Conservation (phyloP, 2,113 vertebrate genomes). For the Chinchilla lanigera region DNA sequence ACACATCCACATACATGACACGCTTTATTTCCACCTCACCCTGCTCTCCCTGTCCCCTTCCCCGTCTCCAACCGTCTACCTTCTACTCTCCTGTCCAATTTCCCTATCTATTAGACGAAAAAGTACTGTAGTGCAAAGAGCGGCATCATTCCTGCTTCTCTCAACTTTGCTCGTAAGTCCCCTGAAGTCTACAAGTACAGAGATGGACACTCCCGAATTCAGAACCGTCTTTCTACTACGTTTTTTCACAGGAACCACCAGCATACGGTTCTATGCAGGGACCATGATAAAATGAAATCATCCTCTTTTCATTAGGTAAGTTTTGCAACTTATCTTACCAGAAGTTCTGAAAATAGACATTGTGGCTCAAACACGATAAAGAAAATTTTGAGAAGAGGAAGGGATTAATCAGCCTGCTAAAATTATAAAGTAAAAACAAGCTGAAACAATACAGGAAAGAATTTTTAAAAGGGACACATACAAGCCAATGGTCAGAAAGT, state of each 20-base stretch:
- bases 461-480: neutral
- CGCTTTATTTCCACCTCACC: neutral
- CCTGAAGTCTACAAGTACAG: constrained; percentile 15
- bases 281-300: neutral
- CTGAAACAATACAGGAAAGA: neutral
- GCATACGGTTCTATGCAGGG: neutral
- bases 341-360: constrained; percentile 53
- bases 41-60: neutral
- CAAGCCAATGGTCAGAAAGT: neutral
- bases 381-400: neutral
- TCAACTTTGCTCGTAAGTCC: neutral
- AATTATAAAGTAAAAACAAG: constrained; percentile 54
- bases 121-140: constrained; percentile 12
- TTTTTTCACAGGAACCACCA: constrained; percentile 15
- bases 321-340: constrained; percentile 35
- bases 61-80: neutral
- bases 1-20: neutral
- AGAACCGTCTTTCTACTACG: neutral
- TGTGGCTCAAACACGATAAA: constrained; percentile 36
- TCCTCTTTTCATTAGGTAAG: neutral
- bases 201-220: neutral
- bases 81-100: neutral
- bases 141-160: constrained; percentile 32
- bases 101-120: neutral
- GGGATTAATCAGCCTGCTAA: constrained; percentile 20